Base-by-base conservation (phyloP, 2,797 vertebrate genomes). In the Brachyrhaphis roseni region DNA sequence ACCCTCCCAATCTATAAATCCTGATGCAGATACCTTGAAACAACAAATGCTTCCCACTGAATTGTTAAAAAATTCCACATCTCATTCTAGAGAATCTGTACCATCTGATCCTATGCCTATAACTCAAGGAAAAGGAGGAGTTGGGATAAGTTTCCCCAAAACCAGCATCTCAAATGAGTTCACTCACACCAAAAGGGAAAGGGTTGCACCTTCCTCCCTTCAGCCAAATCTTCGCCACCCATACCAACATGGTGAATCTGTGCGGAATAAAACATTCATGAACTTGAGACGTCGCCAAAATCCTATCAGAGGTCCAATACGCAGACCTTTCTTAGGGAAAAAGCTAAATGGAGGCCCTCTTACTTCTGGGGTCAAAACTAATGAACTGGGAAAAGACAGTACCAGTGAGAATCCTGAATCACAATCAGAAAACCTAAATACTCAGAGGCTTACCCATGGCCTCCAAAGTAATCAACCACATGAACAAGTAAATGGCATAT, bases 241-340 rank as follows among this genome's bases (percentile, higher is more conserved):
- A 2, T 82, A 59, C 20, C 31, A n/a, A 10, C 39, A 78, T 39
- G 47, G 45, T 6, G 79, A 85, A 57, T 72, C 47, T 74, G 84
- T 87, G 23, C 88, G 72, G 78, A 95, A 95, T 46, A 86, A 77
- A 68, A 93, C 90, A 2, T 85, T 77, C 3, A 34, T 49, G 49
- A 74, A 82, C 81, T 23, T 82, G n/a, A 90, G 81, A 78, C 55
- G n/a, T 0, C 85, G 78, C 74, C 46, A 41, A 1, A 83, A 73
- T 74, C 88, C 90, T 12, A 49, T 78, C 7, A 89, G 78, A 83
- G 83, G 77, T 71, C 59, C 77, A 0, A 0, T 82, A 6, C 84
- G 31, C 6, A 93, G 77, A 62, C 77, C 81, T 45, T 71, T 82
- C 0, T 76, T 78, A n/a, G 78, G 26, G 41, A 92, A 75, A 82